These are phyloP conservation scores for Metridium senile DNA, from an alignment of 92 coral and sea anemone species.

Conservation along the genomic window DNA sequence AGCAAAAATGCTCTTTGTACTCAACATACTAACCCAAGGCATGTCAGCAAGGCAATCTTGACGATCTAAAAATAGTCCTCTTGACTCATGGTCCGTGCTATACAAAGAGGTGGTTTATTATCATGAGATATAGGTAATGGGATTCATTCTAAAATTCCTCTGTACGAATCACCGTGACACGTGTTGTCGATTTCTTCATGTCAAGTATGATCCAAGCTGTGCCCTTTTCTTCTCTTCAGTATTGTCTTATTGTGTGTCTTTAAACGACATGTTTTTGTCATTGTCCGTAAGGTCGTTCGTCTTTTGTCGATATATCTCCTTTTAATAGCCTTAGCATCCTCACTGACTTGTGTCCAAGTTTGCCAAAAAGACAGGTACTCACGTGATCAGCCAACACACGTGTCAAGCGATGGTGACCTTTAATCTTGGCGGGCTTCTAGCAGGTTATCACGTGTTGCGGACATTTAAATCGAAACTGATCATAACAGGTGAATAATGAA, in stretches of 20 bases:
- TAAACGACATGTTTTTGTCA: slow-evolving; percentile 5
- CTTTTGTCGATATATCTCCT: background rate
- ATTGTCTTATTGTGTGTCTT: background rate
- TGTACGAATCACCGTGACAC: background rate
- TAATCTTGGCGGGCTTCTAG: background rate
- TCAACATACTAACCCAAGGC: too few relatives aligned
- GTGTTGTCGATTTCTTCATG: background rate
- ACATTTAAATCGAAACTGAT: too few relatives aligned
- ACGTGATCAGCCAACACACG: slow-evolving; percentile 8
- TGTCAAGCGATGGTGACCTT: background rate
- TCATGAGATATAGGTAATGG: too few relatives aligned
- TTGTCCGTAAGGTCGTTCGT: background rate
- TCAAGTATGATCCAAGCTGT: background rate
- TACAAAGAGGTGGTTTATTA: too few relatives aligned
- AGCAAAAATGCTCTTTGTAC: too few relatives aligned
- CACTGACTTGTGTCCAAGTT: background rate
- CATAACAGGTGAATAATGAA: too few relatives aligned
- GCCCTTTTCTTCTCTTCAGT: background rate
- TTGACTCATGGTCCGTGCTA: too few relatives aligned
- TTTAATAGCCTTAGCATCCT: background rate
- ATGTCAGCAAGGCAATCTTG: too few relatives aligned
- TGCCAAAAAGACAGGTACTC: background rate
- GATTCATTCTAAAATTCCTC: background rate
- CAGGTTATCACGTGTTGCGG: too few relatives aligned
- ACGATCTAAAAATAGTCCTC: too few relatives aligned